Evolutionary conservation across 2,797 vertebrate species (phyloP), one percentile per base, ranked within the genome.

Genomic region (Cynopterus sphinx): DNA sequence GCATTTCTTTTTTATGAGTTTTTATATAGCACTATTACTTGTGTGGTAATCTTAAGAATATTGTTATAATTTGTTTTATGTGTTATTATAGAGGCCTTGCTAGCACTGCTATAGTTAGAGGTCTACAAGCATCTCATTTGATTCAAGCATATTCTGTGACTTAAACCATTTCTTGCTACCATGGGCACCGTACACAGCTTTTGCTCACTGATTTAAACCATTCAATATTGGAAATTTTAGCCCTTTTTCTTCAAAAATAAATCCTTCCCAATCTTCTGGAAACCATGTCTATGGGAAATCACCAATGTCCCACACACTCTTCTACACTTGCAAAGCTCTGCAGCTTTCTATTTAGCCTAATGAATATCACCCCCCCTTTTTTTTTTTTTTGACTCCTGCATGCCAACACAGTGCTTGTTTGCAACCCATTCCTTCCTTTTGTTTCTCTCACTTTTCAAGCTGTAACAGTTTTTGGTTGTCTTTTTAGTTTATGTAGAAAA

Each of bases 11-110:
- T 98, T 98, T 98, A 98, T 98, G 96, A 97, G 97, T 94, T 98
- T 98, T 98, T 98, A 97, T 98, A 96, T 95, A 97, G 97, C 96
- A 92, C 97, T 98, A 97, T 98, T 98, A 98, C 97, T 98, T 98
- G 98, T 91, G 95, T 95, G 97, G 93, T 98, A 98, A 98, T 98
- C 97, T 98, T 98, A 97, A 94, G 96, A 91, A 98, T 98, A 98
- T 98, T 98, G 96, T 97, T 98, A 97, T 98, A 98, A 98, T 98
- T 98, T 98, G 97, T 97, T 98, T 98, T 98, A 97, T 96, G 85
- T 89, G 84, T 97, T 98, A 97, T 98, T 98, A 96, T 6, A 90
- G 83, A 97, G 81, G 90, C 90, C 97, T 98, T 97, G 83, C 75
- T 94, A 86, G 94, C 39, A 86, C 91, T 73, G 33, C 86, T 95